Evolutionary conservation across 2,888 invertebrate genomes (phyloP).

Genomic region (Heliconius erato): DNA sequence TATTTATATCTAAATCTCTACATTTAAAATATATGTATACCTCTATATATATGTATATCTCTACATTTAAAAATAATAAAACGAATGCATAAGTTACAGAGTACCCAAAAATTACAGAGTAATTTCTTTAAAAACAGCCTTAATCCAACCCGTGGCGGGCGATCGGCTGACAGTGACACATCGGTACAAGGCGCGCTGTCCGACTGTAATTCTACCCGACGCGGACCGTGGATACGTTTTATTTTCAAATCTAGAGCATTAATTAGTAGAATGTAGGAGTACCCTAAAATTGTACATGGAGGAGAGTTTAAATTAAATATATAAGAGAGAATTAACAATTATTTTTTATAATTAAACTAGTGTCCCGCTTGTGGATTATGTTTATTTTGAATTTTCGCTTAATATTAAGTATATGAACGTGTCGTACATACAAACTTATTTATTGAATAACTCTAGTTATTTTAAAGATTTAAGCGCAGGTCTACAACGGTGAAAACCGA

Average conservation of each 20-base stretch:
- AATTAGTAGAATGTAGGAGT: constrained; percentile 62
- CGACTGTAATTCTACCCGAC: constrained; percentile 83
- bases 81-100: constrained; percentile 47
- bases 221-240: constrained; percentile 67
- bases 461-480: too few species aligned
- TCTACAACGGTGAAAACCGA: too few species aligned
- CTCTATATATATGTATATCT: constrained; percentile 9
- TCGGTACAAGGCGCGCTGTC: constrained; percentile 83
- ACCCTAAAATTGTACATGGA: not conserved
- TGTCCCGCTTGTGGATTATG: not conserved
- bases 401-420: too few species aligned
- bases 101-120: constrained; percentile 62
- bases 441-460: too few species aligned
- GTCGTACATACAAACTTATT: not conserved
- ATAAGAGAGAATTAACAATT: not conserved
- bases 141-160: constrained; percentile 76
- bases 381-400: not conserved
- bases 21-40: constrained; percentile 31
- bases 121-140: constrained; percentile 80
- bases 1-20: not conserved
- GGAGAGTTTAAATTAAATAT: not conserved
- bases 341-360: not conserved
- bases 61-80: constrained; percentile 39
- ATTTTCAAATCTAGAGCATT: constrained; percentile 72
- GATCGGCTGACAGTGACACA: constrained; percentile 85